Base-by-base conservation (phyloP, 2,888 invertebrate genomes). In the Petrophora chlorosata region DNA sequence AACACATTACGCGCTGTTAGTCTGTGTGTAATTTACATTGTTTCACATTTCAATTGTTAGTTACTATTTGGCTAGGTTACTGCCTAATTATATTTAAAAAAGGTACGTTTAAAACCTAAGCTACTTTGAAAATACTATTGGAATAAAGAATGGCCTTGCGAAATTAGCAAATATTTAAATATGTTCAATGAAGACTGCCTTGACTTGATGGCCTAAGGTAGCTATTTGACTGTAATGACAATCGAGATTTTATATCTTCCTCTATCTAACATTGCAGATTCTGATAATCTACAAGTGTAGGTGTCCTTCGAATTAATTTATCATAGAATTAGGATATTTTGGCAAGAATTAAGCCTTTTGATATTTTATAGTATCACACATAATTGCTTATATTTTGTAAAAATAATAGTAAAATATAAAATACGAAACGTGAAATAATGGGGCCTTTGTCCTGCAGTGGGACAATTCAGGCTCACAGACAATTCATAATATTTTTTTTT, bases 111-210 rank as follows among this genome's bases (percentile, higher is more conserved):
- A 45, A 48, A 34, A 61, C 56, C 43, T 56, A 61, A 38, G 41
- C 34, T 54, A 67, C 60, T 61, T 38, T 45, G 48, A 50, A 53
- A 61, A 59, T 29, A 54, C 48, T 59, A 62, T 68, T 72, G 66
- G 56, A 58, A 63, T 63, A 63, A 74, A 60, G 58, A 70, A 70
- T 71, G 74, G 69, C 82, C 79, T 82, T 79, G 74, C 54, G 42
- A 71, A 76, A 80, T 73, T 79, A 69, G 70, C 73, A 79, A 79
- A 76, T 75, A 79, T 78, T 81, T 71, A 76, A 79, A 81, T 75
- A 69, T 72, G 67, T 67, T 70, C 66, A 75, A 71, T 69, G 70
- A 73, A 64, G 74, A 71, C 72, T 74, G 63, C 80, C 81, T 82
- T 81, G 82, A 73, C 63, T 70, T 63, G 65, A 72, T 76, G 67